Conservation (phyloP, 2,888 invertebrate genomes). For the Dolichomitus sp. region DNA sequence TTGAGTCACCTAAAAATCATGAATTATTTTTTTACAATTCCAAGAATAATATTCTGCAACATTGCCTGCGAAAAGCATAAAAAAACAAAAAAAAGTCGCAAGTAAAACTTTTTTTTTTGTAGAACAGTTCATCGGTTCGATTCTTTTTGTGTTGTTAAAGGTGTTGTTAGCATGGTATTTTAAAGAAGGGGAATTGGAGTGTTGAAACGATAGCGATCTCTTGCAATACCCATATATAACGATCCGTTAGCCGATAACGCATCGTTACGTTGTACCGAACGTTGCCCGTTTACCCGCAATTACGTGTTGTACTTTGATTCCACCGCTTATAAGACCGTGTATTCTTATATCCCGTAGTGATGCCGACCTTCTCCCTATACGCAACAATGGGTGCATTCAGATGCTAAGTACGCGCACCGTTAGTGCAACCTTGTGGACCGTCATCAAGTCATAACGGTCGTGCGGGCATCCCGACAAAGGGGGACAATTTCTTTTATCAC, state of each 20-base stretch:
- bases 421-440: not conserved
- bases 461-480: not conserved
- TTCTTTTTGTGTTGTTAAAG: no score
- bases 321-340: slow-evolving; percentile 5
- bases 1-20: no score
- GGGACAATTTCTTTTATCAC: not conserved
- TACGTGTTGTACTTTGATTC: not conserved
- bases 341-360: not conserved
- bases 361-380: not conserved
- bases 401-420: slow-evolving; percentile 12
- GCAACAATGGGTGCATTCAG: slow-evolving; percentile 15
- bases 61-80: no score
- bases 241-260: slow-evolving; percentile 39
- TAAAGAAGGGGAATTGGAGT: no score
- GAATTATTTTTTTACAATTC: no score
- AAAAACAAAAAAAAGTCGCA: no score
- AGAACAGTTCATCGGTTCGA: no score
- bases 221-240: not conserved
- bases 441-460: slow-evolving; percentile 7
- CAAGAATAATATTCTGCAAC: no score
- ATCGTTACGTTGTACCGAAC: slow-evolving; percentile 2
- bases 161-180: no score
- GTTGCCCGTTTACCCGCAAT: not conserved
- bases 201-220: not conserved
- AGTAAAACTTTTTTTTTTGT: no score